Evolutionary conservation across 2,797 vertebrate species (phyloP), one percentile per base, ranked within the genome.

Genomic region (Garrulus glandarius): DNA sequence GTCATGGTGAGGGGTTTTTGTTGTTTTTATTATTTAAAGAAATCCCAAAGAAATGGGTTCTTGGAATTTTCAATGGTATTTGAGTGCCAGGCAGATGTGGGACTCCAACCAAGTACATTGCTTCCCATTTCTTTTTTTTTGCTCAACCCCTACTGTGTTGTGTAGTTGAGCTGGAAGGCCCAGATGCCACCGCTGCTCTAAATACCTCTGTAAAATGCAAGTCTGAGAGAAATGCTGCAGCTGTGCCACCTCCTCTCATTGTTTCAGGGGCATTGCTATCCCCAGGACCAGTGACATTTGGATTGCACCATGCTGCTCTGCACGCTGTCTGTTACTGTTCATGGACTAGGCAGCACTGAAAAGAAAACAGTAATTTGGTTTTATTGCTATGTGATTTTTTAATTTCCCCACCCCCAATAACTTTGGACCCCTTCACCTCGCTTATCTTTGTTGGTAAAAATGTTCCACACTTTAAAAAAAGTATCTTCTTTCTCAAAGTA

Each of bases 151-250:
- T 91, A 67, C 81, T 89, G 92, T 26, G 78, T 34, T 63, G 44
- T 81, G 92, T 76, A 84, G 82, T 93, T 91, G 81, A 93, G 72
- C 85, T 94, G 87, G 56, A 95, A 84, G 70, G 52, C 49, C 92
- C 94, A 94, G 94, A 96, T 93, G 91, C 65, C 74, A 59, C 72
- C 49, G 46, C 34, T 94, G 75, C 60, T 96, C 85, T 95, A 92
- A 94, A 95, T 84, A 79, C 47, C 69, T 71, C 75, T 79, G 36
- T 67, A 89, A 95, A 95, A 95, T 89, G 78, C 69, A 84, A 93
- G 52, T 56, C 67, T 56, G 64, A 87, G 19, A 14, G 50, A 93
- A 95, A 91, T 41, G 47, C 3, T 90, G 41, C 84, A 86, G 37
- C 82, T 88, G 75, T 85, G 61, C 36, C 61, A 75, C 61, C 57